Evolutionary conservation across 2,888 invertebrate genomes (phyloP), one percentile per base, ranked within the genome.

Genomic region (Eupithecia dodoneata): DNA sequence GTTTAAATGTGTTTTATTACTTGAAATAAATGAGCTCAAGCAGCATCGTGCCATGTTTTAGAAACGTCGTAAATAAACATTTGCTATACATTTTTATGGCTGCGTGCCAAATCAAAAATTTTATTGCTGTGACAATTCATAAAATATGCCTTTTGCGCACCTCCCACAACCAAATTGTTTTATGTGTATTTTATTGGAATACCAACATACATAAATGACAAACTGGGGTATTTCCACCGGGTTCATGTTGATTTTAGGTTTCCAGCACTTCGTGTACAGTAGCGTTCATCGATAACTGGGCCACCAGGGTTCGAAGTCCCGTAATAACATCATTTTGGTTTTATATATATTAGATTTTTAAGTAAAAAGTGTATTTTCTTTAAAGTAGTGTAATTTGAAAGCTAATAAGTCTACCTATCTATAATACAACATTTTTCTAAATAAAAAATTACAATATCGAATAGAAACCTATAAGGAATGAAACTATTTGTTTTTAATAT

Each of bases 51-150:
- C 47, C 70, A 71, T 77, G 71, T 74, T 77, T 74, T 74, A 67
- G 67, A 63, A 74, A 71, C 42, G 73, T 73, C 75, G 77, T 75
- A 73, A 77, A 77, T 77, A 75, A 71, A 73, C 65, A 75, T 77
- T 71, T 72, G 55, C 65, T n/a, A 72, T 77, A 77, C 45, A 69
- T 18, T 77, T 75, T 72, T 73, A 73, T 78, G 75, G 77, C 77
- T 75, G 66, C 75, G 47, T 52, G 75, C 72, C 77, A 75, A 78
- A 78, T 75, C 72, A 78, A 72, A 71, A 66, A 59, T 78, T 73
- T 75, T 78, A 77, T 65, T 12, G 65, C 69, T 52, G 30, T 74
- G 74, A 69, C 72, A 77, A 74, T 77, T 74, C 74, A 72, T 77
- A 77, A 74, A 76, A 66, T 66, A 71, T 71, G 65, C 45, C 52